Evolutionary conservation across 2,113 vertebrate genomes (phyloP).

Genomic region (Halichoerus grypus): DNA sequence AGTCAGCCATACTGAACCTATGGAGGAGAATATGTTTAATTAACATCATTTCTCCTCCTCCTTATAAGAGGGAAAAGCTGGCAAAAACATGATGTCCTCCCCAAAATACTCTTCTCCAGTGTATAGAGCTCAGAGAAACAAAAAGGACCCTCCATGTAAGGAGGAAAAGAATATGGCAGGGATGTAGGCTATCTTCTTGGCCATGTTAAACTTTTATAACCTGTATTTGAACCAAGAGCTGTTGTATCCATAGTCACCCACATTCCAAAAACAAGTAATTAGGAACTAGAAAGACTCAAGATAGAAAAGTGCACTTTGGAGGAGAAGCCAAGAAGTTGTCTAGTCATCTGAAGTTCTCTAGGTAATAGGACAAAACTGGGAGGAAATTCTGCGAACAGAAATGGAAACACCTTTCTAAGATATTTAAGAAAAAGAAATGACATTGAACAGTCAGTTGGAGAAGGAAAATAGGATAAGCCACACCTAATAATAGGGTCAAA

Average conservation of each 20-base stretch:
- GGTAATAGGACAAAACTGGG: background rate
- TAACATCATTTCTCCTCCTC: background rate
- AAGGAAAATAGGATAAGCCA: background rate
- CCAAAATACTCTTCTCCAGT: background rate
- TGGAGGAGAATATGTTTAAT: background rate
- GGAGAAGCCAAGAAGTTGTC: background rate
- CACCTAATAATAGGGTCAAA: background rate
- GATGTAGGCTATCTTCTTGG: background rate
- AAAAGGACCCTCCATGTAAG: accelerated
- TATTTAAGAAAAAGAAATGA: background rate
- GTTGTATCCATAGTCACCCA: background rate
- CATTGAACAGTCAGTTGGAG: background rate
- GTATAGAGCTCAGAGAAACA: background rate
- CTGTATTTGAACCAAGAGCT: background rate
- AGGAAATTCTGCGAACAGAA: background rate
- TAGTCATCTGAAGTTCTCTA: background rate
- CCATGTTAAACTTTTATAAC: background rate
- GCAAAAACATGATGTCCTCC: background rate
- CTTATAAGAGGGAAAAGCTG: background rate
- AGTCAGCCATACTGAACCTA: background rate
- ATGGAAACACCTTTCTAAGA: background rate
- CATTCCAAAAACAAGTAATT: background rate
- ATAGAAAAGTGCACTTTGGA: background rate
- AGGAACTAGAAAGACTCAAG: background rate
- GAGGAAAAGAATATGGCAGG: background rate